Percentiles rank a stretch among this genome's conserved stretches.
Evolutionary conservation across 64 coral and sea anemone species (phyloP).

Genomic region (Pocillopora verrucosa): DNA sequence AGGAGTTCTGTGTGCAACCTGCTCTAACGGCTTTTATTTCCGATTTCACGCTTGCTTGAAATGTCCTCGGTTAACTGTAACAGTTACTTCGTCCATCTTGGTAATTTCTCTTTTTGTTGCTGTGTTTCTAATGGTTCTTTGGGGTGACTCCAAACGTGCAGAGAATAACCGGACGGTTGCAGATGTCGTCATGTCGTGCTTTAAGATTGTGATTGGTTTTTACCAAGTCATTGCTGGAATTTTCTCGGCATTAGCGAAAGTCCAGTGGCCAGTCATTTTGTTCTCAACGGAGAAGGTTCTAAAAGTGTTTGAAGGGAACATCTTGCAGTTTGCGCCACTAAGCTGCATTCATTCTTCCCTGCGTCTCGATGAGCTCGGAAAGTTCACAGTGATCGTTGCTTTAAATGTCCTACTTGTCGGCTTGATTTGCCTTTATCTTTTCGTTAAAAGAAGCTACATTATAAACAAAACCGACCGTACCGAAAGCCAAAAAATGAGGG

Average conservation of each 20-base stretch:
- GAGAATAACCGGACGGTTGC: constrained; percentile 61
- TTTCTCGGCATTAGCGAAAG: constrained; percentile 60
- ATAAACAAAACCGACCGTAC: not conserved
- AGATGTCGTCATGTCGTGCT: constrained; percentile 79
- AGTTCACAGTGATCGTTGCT: constrained; percentile 41
- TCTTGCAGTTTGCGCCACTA: constrained; percentile 69
- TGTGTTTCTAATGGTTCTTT: constrained; percentile 52
- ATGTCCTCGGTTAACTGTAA: not conserved
- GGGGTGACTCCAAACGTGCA: constrained; percentile 63
- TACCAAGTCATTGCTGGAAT: constrained; percentile 82
- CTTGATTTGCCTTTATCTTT: constrained; percentile 39
- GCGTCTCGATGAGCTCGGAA: constrained; percentile 24
- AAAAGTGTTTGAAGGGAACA: constrained; percentile 61
- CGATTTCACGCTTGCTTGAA: constrained; percentile 54
- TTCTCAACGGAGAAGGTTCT: constrained; percentile 70
- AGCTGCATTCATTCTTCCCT: constrained; percentile 50
- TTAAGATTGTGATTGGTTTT: constrained; percentile 86
- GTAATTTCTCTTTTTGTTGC: constrained; percentile 43
- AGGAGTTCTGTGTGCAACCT: constrained; percentile 59
- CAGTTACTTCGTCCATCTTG: not conserved
- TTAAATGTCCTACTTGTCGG: constrained; percentile 43
- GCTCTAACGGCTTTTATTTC: constrained; percentile 43
- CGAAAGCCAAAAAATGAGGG: not conserved
- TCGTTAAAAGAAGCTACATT: constrained; percentile 28
- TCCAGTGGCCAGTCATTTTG: constrained; percentile 66